Evolutionary conservation across 1,140 invertebrate genomes (phyloP).

Genomic region (Anoplophora glabripennis): DNA sequence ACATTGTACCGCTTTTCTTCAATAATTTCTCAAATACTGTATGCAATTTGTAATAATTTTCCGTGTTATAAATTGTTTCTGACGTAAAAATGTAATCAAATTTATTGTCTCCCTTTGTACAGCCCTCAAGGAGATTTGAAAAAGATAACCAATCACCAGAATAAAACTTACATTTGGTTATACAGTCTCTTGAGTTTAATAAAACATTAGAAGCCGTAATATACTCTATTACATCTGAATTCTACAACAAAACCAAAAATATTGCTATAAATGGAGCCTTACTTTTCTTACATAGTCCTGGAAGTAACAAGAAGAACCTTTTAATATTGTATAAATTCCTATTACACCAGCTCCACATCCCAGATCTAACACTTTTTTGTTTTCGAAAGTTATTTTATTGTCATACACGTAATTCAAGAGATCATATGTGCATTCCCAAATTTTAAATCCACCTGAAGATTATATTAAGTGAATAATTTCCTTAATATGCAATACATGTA

Average conservation of each 20-base stretch:
- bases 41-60: constrained; percentile 74
- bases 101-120: constrained; percentile 48
- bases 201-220: constrained; percentile 77
- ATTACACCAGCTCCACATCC: constrained; percentile 84
- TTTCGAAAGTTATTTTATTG: constrained; percentile 48
- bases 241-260: constrained; percentile 57
- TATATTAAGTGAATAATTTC: constrained; percentile 18
- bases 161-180: constrained; percentile 64
- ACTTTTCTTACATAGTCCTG: constrained; percentile 82
- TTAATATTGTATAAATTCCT: constrained; percentile 67
- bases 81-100: constrained; percentile 85
- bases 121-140: constrained; percentile 47
- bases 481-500: constrained; percentile 20
- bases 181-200: constrained; percentile 60
- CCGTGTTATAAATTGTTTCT: constrained; percentile 87
- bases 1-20: constrained; percentile 63
- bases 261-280: neutral
- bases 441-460: constrained; percentile 74
- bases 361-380: constrained; percentile 70
- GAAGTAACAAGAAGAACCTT: constrained; percentile 67
- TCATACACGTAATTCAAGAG: constrained; percentile 63
- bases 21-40: constrained; percentile 65
- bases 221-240: constrained; percentile 69
- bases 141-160: constrained; percentile 79
- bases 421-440: constrained; percentile 87